A percentile compares a stretch with the other conserved stretches of the same genome.
phyloP scores from a whole-genome alignment of 2,113 vertebrate genomes.

The Tangachromis dhanisi region DNA sequence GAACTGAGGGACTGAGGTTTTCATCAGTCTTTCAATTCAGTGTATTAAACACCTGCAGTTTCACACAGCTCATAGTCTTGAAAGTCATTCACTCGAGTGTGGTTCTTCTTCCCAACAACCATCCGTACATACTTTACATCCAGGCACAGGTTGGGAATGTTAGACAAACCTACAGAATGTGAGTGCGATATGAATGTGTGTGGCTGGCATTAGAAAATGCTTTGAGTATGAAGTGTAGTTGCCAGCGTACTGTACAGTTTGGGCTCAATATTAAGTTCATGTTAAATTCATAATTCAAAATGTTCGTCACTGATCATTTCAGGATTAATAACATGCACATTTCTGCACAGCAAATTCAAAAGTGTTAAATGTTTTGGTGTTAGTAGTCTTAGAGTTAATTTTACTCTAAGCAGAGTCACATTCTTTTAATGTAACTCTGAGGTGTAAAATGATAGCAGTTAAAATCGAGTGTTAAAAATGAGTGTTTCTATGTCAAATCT shows the following conservation, averaged over 20 bases:
- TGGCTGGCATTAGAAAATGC: background rate
- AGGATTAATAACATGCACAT: background rate
- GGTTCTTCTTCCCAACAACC: background rate
- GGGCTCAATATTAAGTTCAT: background rate
- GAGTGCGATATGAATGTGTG: background rate
- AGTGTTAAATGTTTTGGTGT: too few species aligned
- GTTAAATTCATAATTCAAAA: background rate
- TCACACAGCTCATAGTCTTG: background rate
- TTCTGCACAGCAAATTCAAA: background rate
- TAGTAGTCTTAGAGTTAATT: too few species aligned
- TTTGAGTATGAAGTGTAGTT: background rate
- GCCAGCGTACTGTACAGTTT: background rate
- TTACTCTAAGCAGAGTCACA: too few species aligned
- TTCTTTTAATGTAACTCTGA: too few species aligned
- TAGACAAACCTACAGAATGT: background rate
- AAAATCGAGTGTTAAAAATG: too few species aligned
- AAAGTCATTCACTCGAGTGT: background rate
- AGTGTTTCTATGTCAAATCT: too few species aligned
- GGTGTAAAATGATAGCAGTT: too few species aligned
- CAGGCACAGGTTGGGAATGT: background rate
- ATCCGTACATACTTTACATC: background rate
- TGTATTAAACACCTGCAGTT: background rate
- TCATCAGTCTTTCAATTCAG: background rate
- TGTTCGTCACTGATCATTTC: background rate
- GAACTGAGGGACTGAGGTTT: background rate